Base-by-base conservation (phyloP, 2,797 vertebrate genomes). In the Spatula versicolor region DNA sequence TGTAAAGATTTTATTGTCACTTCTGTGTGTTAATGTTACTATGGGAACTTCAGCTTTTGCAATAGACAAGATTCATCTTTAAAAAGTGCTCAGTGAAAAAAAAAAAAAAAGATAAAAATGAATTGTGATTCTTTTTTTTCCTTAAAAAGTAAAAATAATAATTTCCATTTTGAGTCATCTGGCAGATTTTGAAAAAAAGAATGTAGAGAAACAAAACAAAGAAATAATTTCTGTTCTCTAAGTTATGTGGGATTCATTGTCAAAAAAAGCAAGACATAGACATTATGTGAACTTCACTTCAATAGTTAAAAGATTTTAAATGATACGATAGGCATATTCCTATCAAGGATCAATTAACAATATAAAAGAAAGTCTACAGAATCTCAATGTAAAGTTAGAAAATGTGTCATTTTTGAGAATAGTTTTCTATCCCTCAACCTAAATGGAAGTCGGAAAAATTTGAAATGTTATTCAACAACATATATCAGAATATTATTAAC, bases 11-110 rank as follows among this genome's bases (percentile, higher is more conserved):
- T 91, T 88, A 69, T 82, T 86, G 52, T 59, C 1, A 0, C 45
- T 93, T 86, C 10, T 73, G 46, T 13, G 50, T 82, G 28, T 66
- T 84, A 88, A 22, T 41, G 46, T 73, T 95, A 84, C 71, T 79
- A 84, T 86, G 86, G 88, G 71, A 94, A 93, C 74, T 79, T 88
- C 66, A 71, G 30, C 5, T 79, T 91, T 92, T 77, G 43, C 25
- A n/a, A 77, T 88, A 93, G 67, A 82, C 2, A 3, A 84, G 59
- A 84, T 84, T 92, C 59, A 84, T 25, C 12, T 59, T 17, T 62
- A 88, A 66, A 8, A 86, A 79, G 4, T 63, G 6, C 11, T 82
- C 30, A 76, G 6, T 74, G 30, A 82, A 83, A 66, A 41, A 5
- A 77, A 39, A 7, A 3, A 37, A 58, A 66, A 43, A 43, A 43